These are phyloP conservation scores for Hiodon alosoides DNA, from an alignment of 2,113 vertebrate genomes.

Conservation along the genomic window DNA sequence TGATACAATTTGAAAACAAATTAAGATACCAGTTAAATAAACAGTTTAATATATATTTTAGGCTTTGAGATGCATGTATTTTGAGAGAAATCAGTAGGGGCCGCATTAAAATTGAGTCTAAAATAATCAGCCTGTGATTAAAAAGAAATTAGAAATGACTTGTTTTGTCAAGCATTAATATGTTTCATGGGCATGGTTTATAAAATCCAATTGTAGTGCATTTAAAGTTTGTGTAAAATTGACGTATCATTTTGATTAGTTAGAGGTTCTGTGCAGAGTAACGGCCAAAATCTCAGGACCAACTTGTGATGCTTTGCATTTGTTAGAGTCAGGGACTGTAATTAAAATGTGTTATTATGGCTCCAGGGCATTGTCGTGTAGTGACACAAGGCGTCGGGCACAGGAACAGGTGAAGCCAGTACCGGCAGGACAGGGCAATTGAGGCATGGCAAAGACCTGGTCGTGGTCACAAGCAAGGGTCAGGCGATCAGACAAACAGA, in stretches of 20 bases:
- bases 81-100: too few species aligned
- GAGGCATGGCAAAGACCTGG: too few species aligned
- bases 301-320: too few species aligned
- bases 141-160: not conserved
- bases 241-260: not conserved
- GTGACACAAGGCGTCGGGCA: not conserved
- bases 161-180: not conserved
- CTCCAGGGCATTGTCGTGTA: not conserved
- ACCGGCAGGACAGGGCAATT: too few species aligned
- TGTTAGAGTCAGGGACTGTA: not conserved
- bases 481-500: too few species aligned
- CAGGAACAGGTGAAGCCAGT: not conserved
- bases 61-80: too few species aligned
- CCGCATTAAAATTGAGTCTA: too few species aligned
- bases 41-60: too few species aligned
- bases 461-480: too few species aligned
- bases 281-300: not conserved
- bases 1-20: too few species aligned
- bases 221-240: not conserved
- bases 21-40: too few species aligned
- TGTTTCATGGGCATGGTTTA: not conserved
- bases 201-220: not conserved
- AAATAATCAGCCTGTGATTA: too few species aligned
- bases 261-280: not conserved
- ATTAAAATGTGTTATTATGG: conserved; percentile 2